Percentiles rank a stretch among this genome's conserved stretches.
Conservation (phyloP, 2,888 invertebrate genomes). For the Orthonevra nobilis region DNA sequence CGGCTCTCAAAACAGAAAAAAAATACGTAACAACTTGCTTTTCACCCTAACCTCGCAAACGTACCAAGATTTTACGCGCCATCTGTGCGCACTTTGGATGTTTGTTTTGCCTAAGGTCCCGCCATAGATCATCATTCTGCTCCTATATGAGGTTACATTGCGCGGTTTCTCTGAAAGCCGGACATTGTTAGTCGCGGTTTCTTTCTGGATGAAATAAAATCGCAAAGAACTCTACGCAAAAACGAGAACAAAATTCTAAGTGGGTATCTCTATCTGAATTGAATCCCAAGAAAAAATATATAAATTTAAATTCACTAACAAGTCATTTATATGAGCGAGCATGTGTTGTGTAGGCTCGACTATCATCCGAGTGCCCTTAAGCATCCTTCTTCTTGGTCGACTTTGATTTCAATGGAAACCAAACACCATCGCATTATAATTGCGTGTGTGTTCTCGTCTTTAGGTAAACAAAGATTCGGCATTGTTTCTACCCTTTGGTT, state of each 20-base stretch:
- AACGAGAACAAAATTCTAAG: neutral
- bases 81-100: conserved; percentile 50
- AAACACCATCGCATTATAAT: neutral
- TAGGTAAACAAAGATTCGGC: conserved; percentile 56
- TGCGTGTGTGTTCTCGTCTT: neutral
- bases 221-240: conserved; percentile 15
- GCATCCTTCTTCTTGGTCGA: conserved; percentile 2
- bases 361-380: conserved; percentile 41
- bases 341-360: neutral
- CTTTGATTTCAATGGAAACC: conserved; percentile 58
- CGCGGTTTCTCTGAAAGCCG: conserved; percentile 68
- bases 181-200: conserved; percentile 69
- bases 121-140: conserved; percentile 40
- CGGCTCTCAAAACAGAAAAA: conserved; percentile 17
- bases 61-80: too few relatives aligned
- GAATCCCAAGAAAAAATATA: conserved; percentile 56
- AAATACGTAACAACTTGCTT: conserved; percentile 14
- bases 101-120: conserved; percentile 16
- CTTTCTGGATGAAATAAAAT: conserved; percentile 62
- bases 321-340: conserved; percentile 18
- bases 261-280: conserved; percentile 54
- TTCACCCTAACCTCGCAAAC: too few relatives aligned
- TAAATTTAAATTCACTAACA: conserved; percentile 35
- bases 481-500: conserved; percentile 34
- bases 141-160: conserved; percentile 30